Evolutionary conservation across 2,888 invertebrate species (phyloP).

Genomic region (Trachelus stipa): DNA sequence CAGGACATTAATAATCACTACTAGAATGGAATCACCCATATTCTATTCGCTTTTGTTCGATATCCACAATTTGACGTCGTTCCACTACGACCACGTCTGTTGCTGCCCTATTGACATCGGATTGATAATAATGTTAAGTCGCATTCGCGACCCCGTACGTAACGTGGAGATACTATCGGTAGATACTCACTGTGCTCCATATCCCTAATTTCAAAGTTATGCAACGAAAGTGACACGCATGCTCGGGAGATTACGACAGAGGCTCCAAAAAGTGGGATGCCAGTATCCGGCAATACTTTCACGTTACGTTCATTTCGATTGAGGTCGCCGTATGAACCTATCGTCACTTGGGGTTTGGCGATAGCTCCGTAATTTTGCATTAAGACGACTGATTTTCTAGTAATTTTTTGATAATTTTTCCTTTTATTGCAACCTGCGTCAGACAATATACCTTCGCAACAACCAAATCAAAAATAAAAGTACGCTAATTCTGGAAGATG

Average conservation of each 20-base stretch:
- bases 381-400: neutral
- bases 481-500: neutral
- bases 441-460: neutral
- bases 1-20: conserved; percentile 9
- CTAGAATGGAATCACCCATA: conserved; percentile 12
- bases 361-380: neutral
- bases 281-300: conserved; percentile 7
- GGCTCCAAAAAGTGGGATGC: conserved; percentile 5
- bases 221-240: conserved; percentile 4
- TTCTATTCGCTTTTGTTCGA: too few relatives aligned
- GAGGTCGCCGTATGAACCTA: neutral
- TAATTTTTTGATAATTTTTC: neutral
- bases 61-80: neutral
- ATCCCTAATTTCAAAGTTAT: conserved; percentile 4
- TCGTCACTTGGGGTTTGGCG: neutral
- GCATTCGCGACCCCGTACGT: neutral
- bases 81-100: neutral
- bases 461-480: neutral
- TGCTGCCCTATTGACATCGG: neutral
- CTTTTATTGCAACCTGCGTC: neutral
- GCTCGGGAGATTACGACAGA: conserved; percentile 1
- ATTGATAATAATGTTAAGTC: neutral
- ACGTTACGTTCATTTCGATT: conserved; percentile 7
- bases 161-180: neutral
- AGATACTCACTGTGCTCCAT: neutral